Conservation (phyloP, 2,113 vertebrate species). For the Psammodynastes pulverulentus region DNA sequence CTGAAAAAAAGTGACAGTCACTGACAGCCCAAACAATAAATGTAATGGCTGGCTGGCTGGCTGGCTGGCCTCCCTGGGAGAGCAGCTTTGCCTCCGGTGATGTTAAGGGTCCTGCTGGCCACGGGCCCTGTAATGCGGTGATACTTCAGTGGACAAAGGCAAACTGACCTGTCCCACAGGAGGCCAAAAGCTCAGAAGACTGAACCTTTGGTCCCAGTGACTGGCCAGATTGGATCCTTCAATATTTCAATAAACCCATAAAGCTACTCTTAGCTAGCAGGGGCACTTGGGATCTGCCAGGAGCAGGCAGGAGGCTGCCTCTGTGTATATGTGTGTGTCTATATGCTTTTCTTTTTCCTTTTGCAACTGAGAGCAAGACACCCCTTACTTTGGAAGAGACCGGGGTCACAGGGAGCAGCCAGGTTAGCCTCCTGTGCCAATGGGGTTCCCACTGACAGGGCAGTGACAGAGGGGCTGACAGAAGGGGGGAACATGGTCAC, state of each 20-base stretch:
- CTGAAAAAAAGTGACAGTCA: conserved; percentile 55
- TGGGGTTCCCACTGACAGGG: background rate
- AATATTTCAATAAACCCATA: background rate
- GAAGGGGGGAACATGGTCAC: conserved; percentile 77
- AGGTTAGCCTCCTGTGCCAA: background rate
- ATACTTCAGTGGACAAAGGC: background rate
- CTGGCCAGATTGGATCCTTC: background rate
- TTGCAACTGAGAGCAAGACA: background rate
- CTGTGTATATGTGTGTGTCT: background rate
- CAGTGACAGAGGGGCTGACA: background rate
- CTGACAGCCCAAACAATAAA: conserved; percentile 36
- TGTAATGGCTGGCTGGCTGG: conserved; percentile 9
- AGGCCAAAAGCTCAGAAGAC: background rate
- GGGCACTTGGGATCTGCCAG: background rate
- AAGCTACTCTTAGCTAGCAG: background rate
- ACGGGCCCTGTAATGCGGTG: too few species aligned
- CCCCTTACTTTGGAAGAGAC: too few species aligned
- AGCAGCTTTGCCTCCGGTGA: background rate
- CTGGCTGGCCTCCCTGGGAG: too few species aligned
- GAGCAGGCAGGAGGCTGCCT: background rate
- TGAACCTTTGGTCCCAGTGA: background rate
- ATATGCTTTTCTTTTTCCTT: background rate
- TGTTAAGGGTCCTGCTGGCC: background rate
- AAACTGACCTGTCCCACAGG: background rate
- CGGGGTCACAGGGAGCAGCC: background rate